Base-by-base conservation (phyloP, 2,113 vertebrate species). In the Nannospalax galili region DNA sequence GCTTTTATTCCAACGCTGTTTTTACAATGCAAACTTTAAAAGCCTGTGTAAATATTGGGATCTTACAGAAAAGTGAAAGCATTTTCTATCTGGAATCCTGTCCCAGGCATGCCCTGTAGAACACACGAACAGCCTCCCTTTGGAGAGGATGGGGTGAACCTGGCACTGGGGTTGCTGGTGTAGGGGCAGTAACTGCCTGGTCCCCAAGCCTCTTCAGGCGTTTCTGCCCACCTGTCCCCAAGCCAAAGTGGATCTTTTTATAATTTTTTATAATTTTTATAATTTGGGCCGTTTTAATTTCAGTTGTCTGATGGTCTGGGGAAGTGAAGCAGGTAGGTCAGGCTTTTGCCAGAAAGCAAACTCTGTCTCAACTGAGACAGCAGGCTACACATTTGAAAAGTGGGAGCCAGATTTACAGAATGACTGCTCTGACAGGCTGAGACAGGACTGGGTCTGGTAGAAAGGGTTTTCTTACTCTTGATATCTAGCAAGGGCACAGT, bases 191-290 rank as follows among this genome's bases (percentile, higher is more conserved):
- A 6, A 0, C 20, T 20, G 3, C 70, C 24, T 14, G 42, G 28
- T 1, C 56, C 72, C 11, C 4, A 35, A 40, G 81, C 20, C 22
- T 37, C 42, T 52, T 30, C 2, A 42, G 22, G 19, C 17, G 16
- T 74, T 8, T 0, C 40, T 4, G n/a, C 45, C n/a, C 7, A 9
- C 15, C 52, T 1, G 0, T 11, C 17, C 20, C 2, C 1, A 3
- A 2, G 70, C 67, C 1, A 9, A 10, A 19, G 7, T 2, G 20
- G 30, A 1, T 22, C 35, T 3, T n/a, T n/a, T n/a, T n/a, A n/a
- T n/a, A n/a, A n/a, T n/a, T n/a, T n/a, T n/a, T n/a, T n/a, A n/a
- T n/a, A n/a, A n/a, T n/a, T n/a, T 22, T 4, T 42, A 42, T 40
- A 45, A 60, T 5, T 12, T 42, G 4, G 37, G n/a, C 45, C 32